These are phyloP conservation scores for Phyllopteryx taeniolatus DNA, from an alignment of 2,113 vertebrate species.

Conservation along the genomic window DNA sequence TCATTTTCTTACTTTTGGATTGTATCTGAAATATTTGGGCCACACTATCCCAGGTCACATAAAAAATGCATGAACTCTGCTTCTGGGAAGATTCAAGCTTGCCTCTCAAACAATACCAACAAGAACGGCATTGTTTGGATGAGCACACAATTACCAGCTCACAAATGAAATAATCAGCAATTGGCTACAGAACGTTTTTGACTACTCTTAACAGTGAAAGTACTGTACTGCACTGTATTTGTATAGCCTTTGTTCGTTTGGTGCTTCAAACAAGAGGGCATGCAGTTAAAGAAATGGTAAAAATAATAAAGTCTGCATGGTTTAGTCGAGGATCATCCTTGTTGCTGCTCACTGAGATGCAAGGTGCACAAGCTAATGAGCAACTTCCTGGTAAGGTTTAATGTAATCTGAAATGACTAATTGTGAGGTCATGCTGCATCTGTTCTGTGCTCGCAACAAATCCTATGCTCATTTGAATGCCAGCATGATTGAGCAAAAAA, in stretches of 20 bases:
- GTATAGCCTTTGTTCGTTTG: not conserved
- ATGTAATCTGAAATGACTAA: not conserved
- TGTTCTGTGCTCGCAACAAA: not conserved
- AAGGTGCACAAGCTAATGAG: not conserved
- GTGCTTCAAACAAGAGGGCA: no score
- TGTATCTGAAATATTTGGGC: conserved; percentile 33
- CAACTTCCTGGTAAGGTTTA: not conserved
- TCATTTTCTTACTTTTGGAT: conserved; percentile 21
- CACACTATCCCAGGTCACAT: conserved; percentile 30
- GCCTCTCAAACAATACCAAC: conserved; percentile 19
- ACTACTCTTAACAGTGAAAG: not conserved
- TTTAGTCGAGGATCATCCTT: not conserved
- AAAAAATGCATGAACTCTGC: conserved; percentile 46
- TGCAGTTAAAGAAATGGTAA: no score
- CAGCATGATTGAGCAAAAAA: no score
- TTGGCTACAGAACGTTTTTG: not conserved
- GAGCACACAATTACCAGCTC: not conserved
- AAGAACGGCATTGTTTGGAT: not conserved
- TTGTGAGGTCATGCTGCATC: not conserved
- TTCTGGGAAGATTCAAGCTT: conserved; percentile 17
- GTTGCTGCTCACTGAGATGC: not conserved
- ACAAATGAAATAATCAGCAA: not conserved
- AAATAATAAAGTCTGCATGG: no score
- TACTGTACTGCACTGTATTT: not conserved
- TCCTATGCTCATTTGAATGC: not conserved